Base-by-base conservation (phyloP, 2,888 invertebrate genomes). In the Torymus aiolomorphi region DNA sequence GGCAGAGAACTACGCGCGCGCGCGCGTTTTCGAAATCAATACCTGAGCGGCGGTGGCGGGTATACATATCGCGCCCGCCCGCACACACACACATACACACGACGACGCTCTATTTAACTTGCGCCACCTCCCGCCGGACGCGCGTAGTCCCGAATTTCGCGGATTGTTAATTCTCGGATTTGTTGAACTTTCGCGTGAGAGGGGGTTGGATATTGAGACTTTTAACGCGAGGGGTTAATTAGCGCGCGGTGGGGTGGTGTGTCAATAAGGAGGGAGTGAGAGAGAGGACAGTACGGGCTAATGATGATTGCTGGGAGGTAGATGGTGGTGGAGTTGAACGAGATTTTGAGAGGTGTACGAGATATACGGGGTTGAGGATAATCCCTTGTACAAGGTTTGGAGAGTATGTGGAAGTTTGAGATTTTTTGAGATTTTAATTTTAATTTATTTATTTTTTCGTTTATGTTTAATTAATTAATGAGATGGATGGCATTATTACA, bases 11-110 rank as follows among this genome's bases (percentile, higher is more conserved):
- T 42, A 42, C 52, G 61, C 52, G 71, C 24, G 66, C 69, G 74
- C 63, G 63, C 76, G 76, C 76, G 72, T 80, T 79, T 74, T 70
- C 75, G 59, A 79, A 79, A 79, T 79, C 79, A 79, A 79, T 79
- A 79, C 74, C 57, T 70, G 57, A 57, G 74, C 31, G 24, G 76
- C 42, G n/a, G 71, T 56, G 61, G 51, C 54, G 61, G 56, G 78
- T 62, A 78, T 78, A 67, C 72, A 78, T 62, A 72, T 67, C 63
- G 54, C 75, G 18, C 72, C 63, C 70, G 42, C 42, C 42, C 42
- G 42, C 42, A 42, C 42, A 42, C 8, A 42, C 8, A 42, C 8
- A 42, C 8, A 42, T 42, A 42, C 8, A 8, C 8, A 70, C 71
- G 67, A 31, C 72, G 62, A 67, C 59, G 80, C 80, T 80, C 73